Evolutionary conservation across 2,888 invertebrate genomes (phyloP), one percentile per base, ranked within the genome.

Genomic region (Epirrhoe tristata): DNA sequence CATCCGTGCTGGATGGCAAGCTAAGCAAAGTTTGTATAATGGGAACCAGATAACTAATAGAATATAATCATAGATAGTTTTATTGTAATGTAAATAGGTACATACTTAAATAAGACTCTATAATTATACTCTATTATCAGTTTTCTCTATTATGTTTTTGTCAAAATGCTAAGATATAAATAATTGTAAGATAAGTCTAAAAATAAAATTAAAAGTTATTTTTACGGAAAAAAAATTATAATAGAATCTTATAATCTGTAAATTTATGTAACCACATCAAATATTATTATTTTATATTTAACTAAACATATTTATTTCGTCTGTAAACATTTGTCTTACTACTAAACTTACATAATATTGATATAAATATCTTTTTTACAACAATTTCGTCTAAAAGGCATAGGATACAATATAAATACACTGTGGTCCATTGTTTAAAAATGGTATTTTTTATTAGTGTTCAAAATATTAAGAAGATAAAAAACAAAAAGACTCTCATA

Each of bases 321-420:
- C 78, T 81, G 80, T 73, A 79, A 78, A 76, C 56, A 66, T 76
- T 80, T 74, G 69, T 71, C 80, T 80, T 80, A 81, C 32, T 48
- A 46, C 63, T 67, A 72, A 60, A 50, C 46, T 53, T 58, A 70
- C 66, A 72, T 24, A 74, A 73, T 56, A 75, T 68, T 81, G 77
- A 81, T 83, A 83, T 81, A 80, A 71, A 79, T 80, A 76, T 81
- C 76, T 63, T 60, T 66, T 81, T 81, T 81, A 79, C 62, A 81
- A 85, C 77, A 82, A 78, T 80, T 75, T 81, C 74, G 69, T 82
- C 85, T 88, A 88, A 81, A 89, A 90, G 88, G 88, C 87, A 82
- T 85, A 87, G 83, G 81, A 85, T 86, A 79, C 84, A 81, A 81
- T 63, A 57, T 67, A 86, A 65, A 84, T 85, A 88, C 84, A 85